Conservation (phyloP, 2,113 vertebrate genomes). For the Equus quagga region DNA sequence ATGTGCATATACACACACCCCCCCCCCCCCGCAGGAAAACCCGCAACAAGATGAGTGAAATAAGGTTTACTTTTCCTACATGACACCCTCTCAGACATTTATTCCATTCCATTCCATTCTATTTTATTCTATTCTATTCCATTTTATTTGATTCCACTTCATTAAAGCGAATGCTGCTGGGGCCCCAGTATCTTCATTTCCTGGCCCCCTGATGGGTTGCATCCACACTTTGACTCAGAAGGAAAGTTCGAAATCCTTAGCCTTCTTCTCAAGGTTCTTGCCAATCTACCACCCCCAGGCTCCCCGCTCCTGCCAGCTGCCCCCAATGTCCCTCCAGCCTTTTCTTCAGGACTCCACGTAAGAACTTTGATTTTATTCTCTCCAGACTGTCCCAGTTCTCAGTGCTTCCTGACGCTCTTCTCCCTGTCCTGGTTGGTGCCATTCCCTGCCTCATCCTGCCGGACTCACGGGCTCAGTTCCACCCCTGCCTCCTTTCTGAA, state of each 20-base stretch:
- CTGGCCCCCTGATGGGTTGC: too few species aligned
- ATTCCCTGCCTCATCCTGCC: neutral
- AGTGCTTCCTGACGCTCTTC: neutral
- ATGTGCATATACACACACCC: too few species aligned
- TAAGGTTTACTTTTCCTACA: neutral
- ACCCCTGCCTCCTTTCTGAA: neutral
- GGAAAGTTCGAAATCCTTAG: neutral
- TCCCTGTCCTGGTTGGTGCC: too few species aligned
- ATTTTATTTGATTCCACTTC: neutral
- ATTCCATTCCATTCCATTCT: too few species aligned
- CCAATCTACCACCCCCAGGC: too few species aligned
- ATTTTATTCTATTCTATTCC: neutral
- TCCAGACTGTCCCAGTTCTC: too few species aligned
- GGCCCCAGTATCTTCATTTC: too few species aligned
- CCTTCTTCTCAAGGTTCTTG: neutral
- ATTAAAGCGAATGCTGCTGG: too few species aligned
- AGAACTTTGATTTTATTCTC: neutral
- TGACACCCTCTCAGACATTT: too few species aligned
- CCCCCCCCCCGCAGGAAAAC: neutral
- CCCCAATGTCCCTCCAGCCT: neutral
- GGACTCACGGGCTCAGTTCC: neutral
- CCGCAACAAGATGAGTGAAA: neutral
- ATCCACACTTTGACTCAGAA: neutral
- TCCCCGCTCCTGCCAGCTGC: fast-evolving
- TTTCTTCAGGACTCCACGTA: fast-evolving